Base-by-base conservation (phyloP, 2,113 vertebrate species). In the Bufo gargarizans region DNA sequence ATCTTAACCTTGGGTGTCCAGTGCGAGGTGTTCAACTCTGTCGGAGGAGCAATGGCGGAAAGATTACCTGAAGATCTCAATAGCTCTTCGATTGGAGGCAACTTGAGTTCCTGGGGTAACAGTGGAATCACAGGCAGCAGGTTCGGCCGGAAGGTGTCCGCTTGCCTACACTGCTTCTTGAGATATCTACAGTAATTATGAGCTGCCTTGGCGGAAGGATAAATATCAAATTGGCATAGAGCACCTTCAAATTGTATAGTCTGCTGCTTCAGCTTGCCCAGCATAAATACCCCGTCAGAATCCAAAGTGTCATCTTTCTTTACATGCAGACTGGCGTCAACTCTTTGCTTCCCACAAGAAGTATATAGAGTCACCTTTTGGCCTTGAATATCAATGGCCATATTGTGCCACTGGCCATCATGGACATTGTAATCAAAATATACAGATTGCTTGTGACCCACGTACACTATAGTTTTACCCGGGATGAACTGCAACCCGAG, bases 181-280 rank as follows among this genome's bases (percentile, higher is more conserved):
- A 99, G 96, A 94, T 97, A 96, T 94, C 97, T 95, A 94, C 98
- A 99, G 96, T 98, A 99, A 95, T 98, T 96, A 90, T 96, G 96
- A 96, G 97, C 95, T 94, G 97, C 97, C 96, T 95, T 95, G n/a
- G 96, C 93, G 20, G 97, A 97, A 63, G 97, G 97, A 93, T 98
- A 96, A 93, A 99, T 95, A 93, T 99, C 97, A 67, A 99, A 98
- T 91, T 99, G 98, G 93, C 98, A 99, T 89, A 99, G 93, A 86
- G 98, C 96, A 16, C 98, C 98, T 96, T 99, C 98, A 74, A 99
- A 99, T 67, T 96, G 96, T 91, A 97, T 96, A 0, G 97, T 95
- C 61, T 94, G 95, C 17, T 96, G 96, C 93, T 94, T 97, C 92
- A 96, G 96, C 93, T 96, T 99, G 77, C 98, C 98, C 79, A 99